phyloP scores from a whole-genome alignment of 2,797 vertebrate species.

The Glyptemys insculpta region DNA sequence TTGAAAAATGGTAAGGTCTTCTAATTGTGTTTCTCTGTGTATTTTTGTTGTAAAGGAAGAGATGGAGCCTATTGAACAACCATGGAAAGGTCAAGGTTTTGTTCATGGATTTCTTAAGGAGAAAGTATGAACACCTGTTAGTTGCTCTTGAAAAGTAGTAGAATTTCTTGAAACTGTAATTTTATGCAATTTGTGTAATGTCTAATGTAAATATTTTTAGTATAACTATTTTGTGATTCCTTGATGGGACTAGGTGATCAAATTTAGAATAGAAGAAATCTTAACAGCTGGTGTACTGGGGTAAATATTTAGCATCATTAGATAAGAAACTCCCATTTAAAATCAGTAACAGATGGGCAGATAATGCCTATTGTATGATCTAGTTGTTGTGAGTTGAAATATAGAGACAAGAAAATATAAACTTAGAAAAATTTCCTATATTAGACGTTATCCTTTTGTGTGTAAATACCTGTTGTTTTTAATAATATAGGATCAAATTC shows the following conservation, averaged over 20 bases:
- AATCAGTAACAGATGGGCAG: not conserved
- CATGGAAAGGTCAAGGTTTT: accelerated
- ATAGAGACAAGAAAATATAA: not conserved
- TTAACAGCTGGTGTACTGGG: not conserved
- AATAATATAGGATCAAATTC: not conserved
- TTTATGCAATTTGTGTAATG: not conserved
- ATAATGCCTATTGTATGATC: not conserved
- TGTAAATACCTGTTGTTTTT: not conserved
- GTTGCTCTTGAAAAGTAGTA: not conserved
- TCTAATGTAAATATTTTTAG: not conserved
- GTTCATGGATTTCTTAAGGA: not conserved
- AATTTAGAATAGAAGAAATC: not conserved
- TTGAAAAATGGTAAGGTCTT: conserved; percentile 88
- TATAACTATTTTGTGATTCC: not conserved
- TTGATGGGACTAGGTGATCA: not conserved
- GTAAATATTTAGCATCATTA: conserved; percentile 2
- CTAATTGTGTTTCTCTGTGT: accelerated
- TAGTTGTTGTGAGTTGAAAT: not conserved
- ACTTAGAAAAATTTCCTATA: not conserved
- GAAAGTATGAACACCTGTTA: not conserved
- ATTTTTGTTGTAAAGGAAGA: not conserved
- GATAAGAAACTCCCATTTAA: not conserved
- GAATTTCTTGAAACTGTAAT: not conserved
- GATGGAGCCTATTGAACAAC: not conserved
- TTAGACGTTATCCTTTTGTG: not conserved